Evolutionary conservation across 2,797 vertebrate species (phyloP).

Genomic region (Coregonus sp.): DNA sequence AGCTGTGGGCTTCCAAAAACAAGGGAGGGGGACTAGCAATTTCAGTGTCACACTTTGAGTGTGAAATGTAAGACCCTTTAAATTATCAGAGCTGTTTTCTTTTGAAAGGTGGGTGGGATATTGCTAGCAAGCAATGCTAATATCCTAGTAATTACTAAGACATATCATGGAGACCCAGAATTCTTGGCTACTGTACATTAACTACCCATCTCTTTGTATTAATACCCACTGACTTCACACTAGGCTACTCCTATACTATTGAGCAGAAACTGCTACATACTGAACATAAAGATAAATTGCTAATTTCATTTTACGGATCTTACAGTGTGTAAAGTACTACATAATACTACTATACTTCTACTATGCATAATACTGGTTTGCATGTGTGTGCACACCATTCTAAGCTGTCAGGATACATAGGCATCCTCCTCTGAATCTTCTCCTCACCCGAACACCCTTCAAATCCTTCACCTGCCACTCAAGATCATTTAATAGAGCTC

Average conservation of each 20-base stretch:
- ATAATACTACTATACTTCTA: not conserved
- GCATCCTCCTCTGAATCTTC: slow-evolving; percentile 10
- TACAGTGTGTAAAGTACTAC: not conserved
- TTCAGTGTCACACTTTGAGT: slow-evolving; percentile 11
- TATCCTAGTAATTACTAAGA: not conserved
- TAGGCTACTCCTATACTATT: not conserved
- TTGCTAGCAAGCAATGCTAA: not conserved
- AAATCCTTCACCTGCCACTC: slow-evolving; percentile 46
- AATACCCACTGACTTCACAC: not conserved
- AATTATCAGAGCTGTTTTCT: not conserved
- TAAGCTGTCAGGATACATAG: not conserved
- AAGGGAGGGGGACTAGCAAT: slow-evolving; percentile 12
- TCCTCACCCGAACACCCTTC: slow-evolving; percentile 33
- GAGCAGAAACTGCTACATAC: not conserved
- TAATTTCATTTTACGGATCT: not conserved
- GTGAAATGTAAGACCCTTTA: not conserved
- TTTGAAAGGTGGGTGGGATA: not conserved
- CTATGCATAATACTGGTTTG: not conserved
- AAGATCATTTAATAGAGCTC: slow-evolving; percentile 65
- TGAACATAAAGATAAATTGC: too few species aligned
- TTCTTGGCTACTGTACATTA: not conserved
- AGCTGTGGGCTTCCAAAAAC: slow-evolving; percentile 9
- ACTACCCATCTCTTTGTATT: not conserved
- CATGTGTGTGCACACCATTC: not conserved
- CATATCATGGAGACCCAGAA: not conserved